Percentiles rank a stretch among this genome's conserved stretches.
phyloP scores from a whole-genome alignment of 2,888 invertebrate genomes.

The Alentia gelatinosa region DNA sequence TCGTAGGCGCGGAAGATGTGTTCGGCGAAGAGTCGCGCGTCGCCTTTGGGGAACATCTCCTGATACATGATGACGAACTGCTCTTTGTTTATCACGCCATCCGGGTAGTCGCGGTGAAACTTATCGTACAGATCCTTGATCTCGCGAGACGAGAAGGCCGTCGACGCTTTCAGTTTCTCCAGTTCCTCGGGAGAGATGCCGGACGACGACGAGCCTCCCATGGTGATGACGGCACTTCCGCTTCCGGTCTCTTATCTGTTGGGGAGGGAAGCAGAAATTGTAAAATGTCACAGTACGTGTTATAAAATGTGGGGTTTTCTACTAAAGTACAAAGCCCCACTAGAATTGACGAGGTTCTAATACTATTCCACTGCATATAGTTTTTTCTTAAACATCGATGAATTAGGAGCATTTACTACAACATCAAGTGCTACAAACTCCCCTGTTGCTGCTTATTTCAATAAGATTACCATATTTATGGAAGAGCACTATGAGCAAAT shows the following conservation, averaged over 20 bases:
- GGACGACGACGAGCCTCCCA: slow-evolving; percentile 27
- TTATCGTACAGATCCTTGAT: slow-evolving; percentile 51
- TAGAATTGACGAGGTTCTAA: too few relatives aligned
- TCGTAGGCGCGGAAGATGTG: slow-evolving; percentile 52
- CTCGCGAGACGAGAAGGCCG: slow-evolving; percentile 27
- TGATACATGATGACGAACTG: slow-evolving; percentile 53
- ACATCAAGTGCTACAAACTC: too few relatives aligned
- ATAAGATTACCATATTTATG: too few relatives aligned
- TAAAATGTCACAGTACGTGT: too few relatives aligned
- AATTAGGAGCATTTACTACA: too few relatives aligned
- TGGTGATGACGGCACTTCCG: not conserved
- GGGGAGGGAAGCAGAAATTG: not conserved
- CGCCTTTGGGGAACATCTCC: slow-evolving; percentile 54
- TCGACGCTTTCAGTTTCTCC: slow-evolving; percentile 42
- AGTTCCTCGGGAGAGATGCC: slow-evolving; percentile 37
- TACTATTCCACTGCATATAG: too few relatives aligned
- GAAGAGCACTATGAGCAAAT: too few relatives aligned
- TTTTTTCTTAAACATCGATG: too few relatives aligned
- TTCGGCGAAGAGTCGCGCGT: slow-evolving; percentile 48
- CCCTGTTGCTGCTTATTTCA: too few relatives aligned
- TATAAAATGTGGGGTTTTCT: too few relatives aligned
- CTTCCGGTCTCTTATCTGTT: not conserved
- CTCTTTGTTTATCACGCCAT: slow-evolving; percentile 51
- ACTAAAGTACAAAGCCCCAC: too few relatives aligned
- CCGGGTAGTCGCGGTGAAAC: slow-evolving; percentile 46